Conservation (phyloP, 2,888 invertebrate species). For the Anarsia innoxiella region DNA sequence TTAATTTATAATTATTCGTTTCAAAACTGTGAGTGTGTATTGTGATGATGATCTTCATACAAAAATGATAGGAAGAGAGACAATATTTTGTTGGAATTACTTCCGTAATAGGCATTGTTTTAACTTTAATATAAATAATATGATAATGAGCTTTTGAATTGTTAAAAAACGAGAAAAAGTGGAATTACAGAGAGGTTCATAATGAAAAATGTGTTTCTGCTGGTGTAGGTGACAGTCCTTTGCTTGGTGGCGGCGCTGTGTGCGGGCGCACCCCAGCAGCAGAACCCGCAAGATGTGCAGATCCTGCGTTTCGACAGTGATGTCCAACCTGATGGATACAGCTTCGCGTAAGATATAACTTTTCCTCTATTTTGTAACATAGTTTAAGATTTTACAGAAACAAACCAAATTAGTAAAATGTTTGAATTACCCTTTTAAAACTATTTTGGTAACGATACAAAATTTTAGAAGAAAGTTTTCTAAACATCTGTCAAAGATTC, state of each 20-base stretch:
- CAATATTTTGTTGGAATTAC: neutral
- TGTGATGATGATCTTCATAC: constrained; percentile 21
- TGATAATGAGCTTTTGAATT: no score
- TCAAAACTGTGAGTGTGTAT: constrained; percentile 35
- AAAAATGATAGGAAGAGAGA: neutral
- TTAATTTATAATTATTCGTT: constrained; percentile 26
- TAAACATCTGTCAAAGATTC: no score
- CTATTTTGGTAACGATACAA: no score
- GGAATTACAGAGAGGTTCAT: no score
- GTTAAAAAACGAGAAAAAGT: no score
- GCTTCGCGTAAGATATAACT: constrained; percentile 78
- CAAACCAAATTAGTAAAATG: no score
- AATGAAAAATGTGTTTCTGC: no score
- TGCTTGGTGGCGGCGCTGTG: constrained; percentile 50
- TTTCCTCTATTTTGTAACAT: no score
- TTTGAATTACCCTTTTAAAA: no score
- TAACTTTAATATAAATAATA: no score
- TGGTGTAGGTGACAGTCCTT: constrained; percentile 50
- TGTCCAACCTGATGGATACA: constrained; percentile 78
- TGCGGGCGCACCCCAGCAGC: constrained; percentile 51
- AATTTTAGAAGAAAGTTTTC: no score
- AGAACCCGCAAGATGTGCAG: constrained; percentile 64
- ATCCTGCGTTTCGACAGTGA: constrained; percentile 78
- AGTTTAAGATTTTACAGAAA: no score
- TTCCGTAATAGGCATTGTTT: neutral